Conservation (phyloP, 2,797 vertebrate genomes). For the Falco concolor region DNA sequence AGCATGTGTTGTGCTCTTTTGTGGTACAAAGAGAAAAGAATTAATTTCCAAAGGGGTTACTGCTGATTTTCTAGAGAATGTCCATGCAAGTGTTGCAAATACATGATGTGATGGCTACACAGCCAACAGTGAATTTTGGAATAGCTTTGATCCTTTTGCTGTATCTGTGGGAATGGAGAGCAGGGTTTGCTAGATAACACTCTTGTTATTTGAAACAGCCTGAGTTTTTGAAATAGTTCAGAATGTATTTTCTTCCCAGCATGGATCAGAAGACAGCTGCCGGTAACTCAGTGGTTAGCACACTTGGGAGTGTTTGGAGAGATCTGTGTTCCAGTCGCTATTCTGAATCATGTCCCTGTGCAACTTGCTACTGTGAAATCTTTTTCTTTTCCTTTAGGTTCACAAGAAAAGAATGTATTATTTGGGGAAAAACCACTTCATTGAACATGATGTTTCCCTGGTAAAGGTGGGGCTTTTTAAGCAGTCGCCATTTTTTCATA, state of each 20-base stretch:
- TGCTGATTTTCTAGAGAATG: constrained; percentile 2
- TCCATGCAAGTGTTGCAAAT: not conserved
- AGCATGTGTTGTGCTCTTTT: not conserved
- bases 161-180: not conserved
- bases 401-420: not conserved
- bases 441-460: not conserved
- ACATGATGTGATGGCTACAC: not conserved
- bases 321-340: not conserved
- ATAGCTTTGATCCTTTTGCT: constrained; percentile 1
- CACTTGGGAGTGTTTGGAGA: not conserved
- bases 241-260: constrained; percentile 20
- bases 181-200: not conserved
- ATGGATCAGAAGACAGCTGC: not conserved
- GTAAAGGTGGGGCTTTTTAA: not conserved
- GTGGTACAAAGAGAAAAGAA: not conserved
- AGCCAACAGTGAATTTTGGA: not conserved
- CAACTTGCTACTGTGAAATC: not conserved
- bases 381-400: not conserved
- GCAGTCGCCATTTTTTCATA: not conserved
- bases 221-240: constrained; percentile 9
- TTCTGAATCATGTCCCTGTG: not conserved
- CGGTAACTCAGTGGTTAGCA: not conserved
- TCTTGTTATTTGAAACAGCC: constrained; percentile 16
- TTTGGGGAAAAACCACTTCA: not conserved
- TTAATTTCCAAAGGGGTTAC: not conserved